Percentiles rank a stretch among this genome's conserved stretches.
These are phyloP conservation scores for Litocranius walleri DNA, from an alignment of 2,113 vertebrate genomes.

Conservation along the genomic window DNA sequence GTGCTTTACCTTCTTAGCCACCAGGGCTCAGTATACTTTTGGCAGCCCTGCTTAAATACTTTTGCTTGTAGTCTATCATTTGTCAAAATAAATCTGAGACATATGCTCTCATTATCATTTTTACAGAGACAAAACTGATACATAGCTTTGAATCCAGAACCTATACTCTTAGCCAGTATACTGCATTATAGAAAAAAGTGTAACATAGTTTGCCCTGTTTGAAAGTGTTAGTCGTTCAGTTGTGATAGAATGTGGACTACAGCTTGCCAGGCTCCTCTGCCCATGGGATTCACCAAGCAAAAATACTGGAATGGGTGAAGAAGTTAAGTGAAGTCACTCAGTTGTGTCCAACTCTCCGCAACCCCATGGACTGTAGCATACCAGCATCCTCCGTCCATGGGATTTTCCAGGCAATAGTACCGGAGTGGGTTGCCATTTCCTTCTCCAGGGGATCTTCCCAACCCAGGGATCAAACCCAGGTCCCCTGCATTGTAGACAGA, in stretches of 20 bases:
- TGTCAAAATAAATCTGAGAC: not conserved
- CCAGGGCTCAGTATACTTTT: not conserved
- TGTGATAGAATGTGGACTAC: not conserved
- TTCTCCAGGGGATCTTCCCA: too few relatives aligned
- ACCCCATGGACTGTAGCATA: too few relatives aligned
- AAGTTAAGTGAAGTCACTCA: too few relatives aligned
- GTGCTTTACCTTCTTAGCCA: too few relatives aligned
- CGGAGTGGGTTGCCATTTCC: too few relatives aligned
- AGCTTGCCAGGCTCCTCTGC: accelerated
- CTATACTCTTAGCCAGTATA: not conserved
- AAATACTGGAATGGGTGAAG: not conserved
- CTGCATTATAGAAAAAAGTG: not conserved
- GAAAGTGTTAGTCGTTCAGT: not conserved
- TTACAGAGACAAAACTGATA: not conserved
- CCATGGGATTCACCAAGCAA: not conserved
- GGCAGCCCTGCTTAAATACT: not conserved
- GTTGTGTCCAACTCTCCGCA: too few relatives aligned
- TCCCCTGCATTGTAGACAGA: too few relatives aligned
- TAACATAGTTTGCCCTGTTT: not conserved
- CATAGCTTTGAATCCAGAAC: not conserved
- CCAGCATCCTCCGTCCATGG: too few relatives aligned
- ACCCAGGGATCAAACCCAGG: too few relatives aligned
- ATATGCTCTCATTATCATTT: not conserved
- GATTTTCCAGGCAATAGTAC: too few relatives aligned
- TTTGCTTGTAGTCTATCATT: not conserved